Conservation (phyloP, 2,113 vertebrate genomes). For the Brachyistius frenatus region DNA sequence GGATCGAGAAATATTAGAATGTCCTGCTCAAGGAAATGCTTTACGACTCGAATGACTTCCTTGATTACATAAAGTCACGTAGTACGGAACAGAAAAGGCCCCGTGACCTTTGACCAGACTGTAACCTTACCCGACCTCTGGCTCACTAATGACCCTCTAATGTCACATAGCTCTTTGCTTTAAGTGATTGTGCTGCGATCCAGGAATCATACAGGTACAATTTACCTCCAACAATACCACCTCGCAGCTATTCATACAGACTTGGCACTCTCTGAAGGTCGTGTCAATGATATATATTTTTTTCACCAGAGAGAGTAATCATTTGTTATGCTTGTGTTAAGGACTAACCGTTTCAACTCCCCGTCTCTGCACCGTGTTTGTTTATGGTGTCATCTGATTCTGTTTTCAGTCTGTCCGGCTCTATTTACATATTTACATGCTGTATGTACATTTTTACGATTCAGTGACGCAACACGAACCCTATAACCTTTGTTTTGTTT, state of each 20-base stretch:
- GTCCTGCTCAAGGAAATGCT: background rate
- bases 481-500: background rate
- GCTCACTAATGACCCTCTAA: no score
- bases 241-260: no score
- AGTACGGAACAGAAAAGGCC: background rate
- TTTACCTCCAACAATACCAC: no score
- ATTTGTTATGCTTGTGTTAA: conserved; percentile 18
- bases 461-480: background rate
- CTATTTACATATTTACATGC: background rate
- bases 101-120: background rate
- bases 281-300: background rate
- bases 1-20: background rate
- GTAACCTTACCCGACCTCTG: background rate
- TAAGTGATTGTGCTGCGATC: no score
- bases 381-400: conserved; percentile 14
- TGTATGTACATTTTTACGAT: background rate
- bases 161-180: no score
- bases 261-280: background rate
- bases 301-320: conserved; percentile 2
- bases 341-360: conserved; percentile 1
- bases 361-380: background rate
- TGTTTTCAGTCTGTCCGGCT: background rate
- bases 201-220: no score
- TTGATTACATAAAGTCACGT: background rate
- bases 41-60: background rate